phyloP scores from a whole-genome alignment of 2,888 invertebrate genomes.

The Andrena hattorfiana region DNA sequence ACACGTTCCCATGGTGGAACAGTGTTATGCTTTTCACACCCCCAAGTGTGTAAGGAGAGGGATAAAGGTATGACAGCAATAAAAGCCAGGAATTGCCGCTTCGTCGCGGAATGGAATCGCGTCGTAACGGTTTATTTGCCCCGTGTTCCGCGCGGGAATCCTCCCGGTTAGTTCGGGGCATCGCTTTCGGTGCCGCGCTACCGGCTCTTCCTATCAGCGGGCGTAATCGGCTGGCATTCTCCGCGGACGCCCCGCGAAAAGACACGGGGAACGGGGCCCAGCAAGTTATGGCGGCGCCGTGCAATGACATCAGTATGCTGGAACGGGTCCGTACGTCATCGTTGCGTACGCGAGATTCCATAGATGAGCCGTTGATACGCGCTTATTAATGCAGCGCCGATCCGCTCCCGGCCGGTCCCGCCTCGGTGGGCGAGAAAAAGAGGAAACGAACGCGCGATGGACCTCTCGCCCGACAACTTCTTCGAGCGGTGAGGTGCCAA shows the following conservation, averaged over 20 bases:
- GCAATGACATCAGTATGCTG: slow-evolving; percentile 82
- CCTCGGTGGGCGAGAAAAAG: slow-evolving; percentile 18
- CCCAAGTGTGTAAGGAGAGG: neutral
- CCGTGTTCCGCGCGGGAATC: slow-evolving; percentile 50
- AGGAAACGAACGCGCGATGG: neutral
- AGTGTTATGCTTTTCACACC: neutral
- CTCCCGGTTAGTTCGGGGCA: slow-evolving; percentile 37
- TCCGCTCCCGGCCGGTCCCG: neutral
- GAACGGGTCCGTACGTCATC: slow-evolving; percentile 81
- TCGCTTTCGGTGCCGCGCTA: slow-evolving; percentile 62
- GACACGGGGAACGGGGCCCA: slow-evolving; percentile 59
- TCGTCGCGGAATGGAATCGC: slow-evolving; percentile 57
- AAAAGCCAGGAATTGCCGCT: slow-evolving; percentile 30
- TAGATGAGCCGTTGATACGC: slow-evolving; percentile 79
- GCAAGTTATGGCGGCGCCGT: slow-evolving; percentile 78
- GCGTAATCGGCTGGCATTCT: slow-evolving; percentile 80
- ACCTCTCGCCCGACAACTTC: slow-evolving; percentile 57
- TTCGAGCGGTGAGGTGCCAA: slow-evolving; percentile 57
- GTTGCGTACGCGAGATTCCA: slow-evolving; percentile 78
- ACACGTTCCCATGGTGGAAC: neutral
- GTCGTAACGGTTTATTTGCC: slow-evolving; percentile 69
- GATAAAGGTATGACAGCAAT: slow-evolving; percentile 3
- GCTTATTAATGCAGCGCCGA: slow-evolving; percentile 67
- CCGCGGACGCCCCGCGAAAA: slow-evolving; percentile 55
- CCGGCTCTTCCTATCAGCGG: slow-evolving; percentile 73